A percentile compares a stretch with the other conserved stretches of the same genome.
Evolutionary conservation across 1,140 invertebrate species (phyloP).

Genomic region (Zaprionus vittiger): DNA sequence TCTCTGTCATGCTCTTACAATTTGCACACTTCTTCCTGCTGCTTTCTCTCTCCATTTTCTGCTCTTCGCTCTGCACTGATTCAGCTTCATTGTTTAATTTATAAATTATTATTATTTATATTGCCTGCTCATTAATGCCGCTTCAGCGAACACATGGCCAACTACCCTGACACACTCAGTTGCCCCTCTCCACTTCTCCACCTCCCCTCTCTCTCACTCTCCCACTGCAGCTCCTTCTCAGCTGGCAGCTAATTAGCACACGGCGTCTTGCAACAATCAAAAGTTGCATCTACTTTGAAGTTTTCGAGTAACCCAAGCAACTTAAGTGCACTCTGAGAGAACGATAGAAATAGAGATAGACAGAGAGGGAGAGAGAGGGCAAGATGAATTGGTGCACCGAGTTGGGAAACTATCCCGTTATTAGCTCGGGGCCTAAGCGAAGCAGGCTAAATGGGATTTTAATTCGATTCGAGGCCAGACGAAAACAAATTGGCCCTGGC

Average conservation of each 20-base stretch:
- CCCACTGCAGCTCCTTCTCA: background rate
- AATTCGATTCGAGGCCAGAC: constrained; percentile 76
- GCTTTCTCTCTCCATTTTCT: background rate
- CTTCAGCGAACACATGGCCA: constrained; percentile 24
- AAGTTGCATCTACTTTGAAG: constrained; percentile 33
- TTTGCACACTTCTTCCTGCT: constrained; percentile 9
- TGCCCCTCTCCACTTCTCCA: background rate
- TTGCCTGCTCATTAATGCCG: constrained; percentile 57
- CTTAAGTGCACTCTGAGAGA: background rate
- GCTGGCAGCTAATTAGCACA: constrained; percentile 51
- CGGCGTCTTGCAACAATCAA: constrained; percentile 39
- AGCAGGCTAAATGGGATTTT: constrained; percentile 65
- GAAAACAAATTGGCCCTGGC: constrained; percentile 33
- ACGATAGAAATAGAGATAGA: background rate
- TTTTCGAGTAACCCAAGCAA: constrained; percentile 22
- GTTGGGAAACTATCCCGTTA: constrained; percentile 27
- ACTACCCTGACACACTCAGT: background rate
- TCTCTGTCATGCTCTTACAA: background rate
- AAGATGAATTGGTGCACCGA: constrained; percentile 10
- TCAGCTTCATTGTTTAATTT: constrained; percentile 36
- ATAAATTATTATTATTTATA: constrained; percentile 70
- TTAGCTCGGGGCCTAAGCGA: constrained; percentile 52
- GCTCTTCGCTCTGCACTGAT: constrained; percentile 12
- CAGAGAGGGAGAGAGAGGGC: background rate
- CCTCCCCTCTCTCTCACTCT: background rate